Conservation (phyloP, 2,113 vertebrate genomes). For the Gila orcuttii region DNA sequence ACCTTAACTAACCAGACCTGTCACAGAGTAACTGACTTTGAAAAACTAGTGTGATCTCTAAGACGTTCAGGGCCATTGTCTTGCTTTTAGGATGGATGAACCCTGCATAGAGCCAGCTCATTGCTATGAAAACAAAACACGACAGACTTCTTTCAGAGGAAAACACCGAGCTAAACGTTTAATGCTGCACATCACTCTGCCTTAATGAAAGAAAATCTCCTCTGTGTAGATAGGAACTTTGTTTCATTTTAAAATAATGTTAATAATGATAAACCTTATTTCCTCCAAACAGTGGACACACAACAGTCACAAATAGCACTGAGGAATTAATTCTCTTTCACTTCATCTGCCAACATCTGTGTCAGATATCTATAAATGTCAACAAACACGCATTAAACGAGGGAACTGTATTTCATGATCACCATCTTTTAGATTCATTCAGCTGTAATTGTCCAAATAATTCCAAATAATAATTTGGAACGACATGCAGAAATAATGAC, state of each 20-base stretch:
- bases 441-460: neutral
- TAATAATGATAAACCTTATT: neutral
- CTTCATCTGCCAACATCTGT: neutral
- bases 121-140: conserved; percentile 15
- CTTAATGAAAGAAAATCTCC: neutral
- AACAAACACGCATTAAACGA: neutral
- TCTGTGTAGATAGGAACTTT: neutral
- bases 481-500: too few relatives aligned
- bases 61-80: neutral
- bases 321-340: neutral
- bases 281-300: neutral
- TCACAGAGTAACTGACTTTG: neutral
- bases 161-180: neutral
- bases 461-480: neutral
- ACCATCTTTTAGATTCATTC: neutral
- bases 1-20: neutral
- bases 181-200: conserved; percentile 51
- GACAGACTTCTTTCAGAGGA: conserved; percentile 4
- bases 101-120: neutral
- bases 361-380: neutral
- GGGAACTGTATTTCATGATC: too few relatives aligned
- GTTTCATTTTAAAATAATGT: neutral
- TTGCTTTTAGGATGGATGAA: neutral
- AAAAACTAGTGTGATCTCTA: neutral
- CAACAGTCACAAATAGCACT: neutral